Evolutionary conservation across 1,140 invertebrate genomes (phyloP), one percentile per base, ranked within the genome.

Genomic region (Spodoptera litura): DNA sequence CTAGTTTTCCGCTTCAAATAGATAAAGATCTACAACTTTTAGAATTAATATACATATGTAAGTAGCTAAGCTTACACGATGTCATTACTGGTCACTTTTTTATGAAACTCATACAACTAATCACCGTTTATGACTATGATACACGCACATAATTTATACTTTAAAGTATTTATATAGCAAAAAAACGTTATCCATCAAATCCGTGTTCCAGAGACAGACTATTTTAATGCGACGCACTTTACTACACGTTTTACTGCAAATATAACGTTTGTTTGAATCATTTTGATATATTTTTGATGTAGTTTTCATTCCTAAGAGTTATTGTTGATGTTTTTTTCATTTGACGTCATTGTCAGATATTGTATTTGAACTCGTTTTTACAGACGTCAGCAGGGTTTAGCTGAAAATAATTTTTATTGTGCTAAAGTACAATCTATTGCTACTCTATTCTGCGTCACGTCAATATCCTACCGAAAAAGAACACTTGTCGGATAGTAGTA

Each of bases 91-190:
- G 52, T 68, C 31, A n/a, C 12, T 8, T 72, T 72, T 56, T 72
- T 72, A 15, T n/a, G 38, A 13, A 10, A 71, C n/a, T 56, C 27
- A 2, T 53, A 20, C 56, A 10, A 38, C 31, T 62, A 64, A 64
- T 64, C 35, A 44, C n/a, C n/a, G 56, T 72, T 72, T 51, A 72
- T 56, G 38, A 44, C 9, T 44, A 55, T 71, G 27, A 55, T 55
- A 55, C n/a, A 72, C 20, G n/a, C 13, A 8, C n/a, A 27, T 35
- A n/a, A 38, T 27, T 15, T 13, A 55, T 72, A 56, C 38, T 56
- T 71, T 38, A 12, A 35, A 8, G 11, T 11, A 6, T 15, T 53
- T 52, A 31, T 20, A 20, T 11, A 6, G 10, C 20, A 35, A 31
- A 27, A 71, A 44, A 44, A 44, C 38, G 38, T 44, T 44, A 44